phyloP scores from a whole-genome alignment of 2,888 invertebrate species.

The Malachius bipustulatus region DNA sequence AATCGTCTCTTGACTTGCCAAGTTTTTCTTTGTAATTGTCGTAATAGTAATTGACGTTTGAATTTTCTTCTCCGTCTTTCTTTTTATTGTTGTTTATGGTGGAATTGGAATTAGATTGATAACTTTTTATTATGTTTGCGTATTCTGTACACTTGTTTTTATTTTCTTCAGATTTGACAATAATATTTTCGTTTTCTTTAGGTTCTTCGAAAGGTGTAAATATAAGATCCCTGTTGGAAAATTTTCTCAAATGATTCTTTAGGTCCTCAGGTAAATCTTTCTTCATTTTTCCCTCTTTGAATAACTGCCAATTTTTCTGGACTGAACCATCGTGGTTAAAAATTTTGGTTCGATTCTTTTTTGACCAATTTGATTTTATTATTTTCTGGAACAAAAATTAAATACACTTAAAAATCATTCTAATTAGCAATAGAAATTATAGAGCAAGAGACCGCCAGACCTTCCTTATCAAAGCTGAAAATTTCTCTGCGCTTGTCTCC shows the following conservation, averaged over 20 bases:
- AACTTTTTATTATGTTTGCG: constrained; percentile 38
- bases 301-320: constrained; percentile 56
- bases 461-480: no score
- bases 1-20: constrained; percentile 7
- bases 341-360: constrained; percentile 44
- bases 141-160: constrained; percentile 33
- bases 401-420: constrained; percentile 6
- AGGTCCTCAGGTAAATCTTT: constrained; percentile 37
- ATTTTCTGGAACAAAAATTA: constrained; percentile 42
- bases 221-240: constrained; percentile 42
- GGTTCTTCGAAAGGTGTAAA: neutral
- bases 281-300: constrained; percentile 44
- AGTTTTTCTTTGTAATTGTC: constrained; percentile 8
- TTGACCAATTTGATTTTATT: constrained; percentile 53
- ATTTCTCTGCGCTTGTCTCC: no score
- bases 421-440: no score
- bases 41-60: constrained; percentile 7
- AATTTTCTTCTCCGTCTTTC: neutral
- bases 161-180: constrained; percentile 30
- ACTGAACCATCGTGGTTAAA: constrained; percentile 54
- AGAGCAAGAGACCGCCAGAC: no score
- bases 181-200: no score
- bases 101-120: constrained; percentile 35
- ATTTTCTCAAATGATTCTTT: constrained; percentile 51
- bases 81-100: no score